Percentiles rank a stretch among this genome's conserved stretches.
Evolutionary conservation across 2,888 invertebrate genomes (phyloP).

Genomic region (Drosophila siamana): DNA sequence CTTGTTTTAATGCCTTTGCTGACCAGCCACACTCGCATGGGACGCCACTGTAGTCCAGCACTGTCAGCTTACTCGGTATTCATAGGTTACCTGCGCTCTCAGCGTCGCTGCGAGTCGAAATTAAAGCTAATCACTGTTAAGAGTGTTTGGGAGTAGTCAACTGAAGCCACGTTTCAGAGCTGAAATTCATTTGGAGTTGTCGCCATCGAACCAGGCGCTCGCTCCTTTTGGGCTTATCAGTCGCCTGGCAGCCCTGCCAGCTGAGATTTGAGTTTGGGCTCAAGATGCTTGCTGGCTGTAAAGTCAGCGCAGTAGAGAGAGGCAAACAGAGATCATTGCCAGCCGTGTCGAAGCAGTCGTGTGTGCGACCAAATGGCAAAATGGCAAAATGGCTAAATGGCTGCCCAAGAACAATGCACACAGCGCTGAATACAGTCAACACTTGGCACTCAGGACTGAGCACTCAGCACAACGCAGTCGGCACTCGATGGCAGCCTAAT

Average conservation of each 20-base stretch:
- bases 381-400: slow-evolving; percentile 9
- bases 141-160: not conserved
- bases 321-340: not conserved
- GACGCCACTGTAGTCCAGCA: too few species aligned
- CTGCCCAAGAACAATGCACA: slow-evolving; percentile 22
- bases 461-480: not conserved
- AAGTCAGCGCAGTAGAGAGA: too few species aligned
- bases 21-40: too few species aligned
- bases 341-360: not conserved
- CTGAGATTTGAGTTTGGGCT: not conserved
- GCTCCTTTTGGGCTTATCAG: slow-evolving; percentile 28
- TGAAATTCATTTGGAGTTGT: slow-evolving; percentile 5
- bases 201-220: not conserved
- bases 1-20: too few species aligned
- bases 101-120: not conserved
- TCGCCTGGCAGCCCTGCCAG: slow-evolving; percentile 19
- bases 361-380: not conserved
- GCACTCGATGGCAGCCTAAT: slow-evolving; percentile 12
- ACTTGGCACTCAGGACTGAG: too few species aligned
- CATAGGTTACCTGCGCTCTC: too few species aligned
- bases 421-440: too few species aligned
- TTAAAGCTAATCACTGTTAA: not conserved
- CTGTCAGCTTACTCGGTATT: too few species aligned
- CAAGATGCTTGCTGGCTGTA: not conserved
- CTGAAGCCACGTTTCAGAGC: not conserved